A percentile compares a stretch with the other conserved stretches of the same genome.
These are phyloP conservation scores for Bombylius major DNA, from an alignment of 2,888 invertebrate species.

Conservation along the genomic window DNA sequence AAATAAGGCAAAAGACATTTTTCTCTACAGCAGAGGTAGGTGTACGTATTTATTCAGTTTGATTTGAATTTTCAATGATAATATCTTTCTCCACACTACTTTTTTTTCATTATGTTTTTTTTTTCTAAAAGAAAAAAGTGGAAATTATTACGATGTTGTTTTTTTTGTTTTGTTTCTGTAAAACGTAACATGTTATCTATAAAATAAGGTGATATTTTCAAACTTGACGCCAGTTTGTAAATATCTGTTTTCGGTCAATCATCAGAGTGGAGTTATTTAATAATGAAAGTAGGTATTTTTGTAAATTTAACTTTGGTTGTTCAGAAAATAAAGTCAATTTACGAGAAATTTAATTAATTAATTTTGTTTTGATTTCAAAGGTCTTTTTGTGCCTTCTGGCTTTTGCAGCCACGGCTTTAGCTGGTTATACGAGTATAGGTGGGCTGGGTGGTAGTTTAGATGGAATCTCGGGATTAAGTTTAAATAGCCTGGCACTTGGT, in stretches of 20 bases:
- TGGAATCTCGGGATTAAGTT: background rate
- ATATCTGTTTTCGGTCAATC: background rate
- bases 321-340: too few species aligned
- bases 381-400: background rate
- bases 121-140: too few species aligned
- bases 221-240: background rate
- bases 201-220: background rate
- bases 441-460: background rate
- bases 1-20: too few species aligned
- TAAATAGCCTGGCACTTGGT: background rate
- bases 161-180: too few species aligned
- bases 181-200: background rate
- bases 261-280: background rate
- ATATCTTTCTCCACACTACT: too few species aligned
- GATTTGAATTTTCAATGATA: too few species aligned
- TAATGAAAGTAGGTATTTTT: background rate
- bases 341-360: background rate
- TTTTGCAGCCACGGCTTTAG: background rate
- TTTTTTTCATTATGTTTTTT: too few species aligned
- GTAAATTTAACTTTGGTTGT: too few species aligned
- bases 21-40: too few species aligned
- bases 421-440: background rate
- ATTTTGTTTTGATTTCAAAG: background rate
- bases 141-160: too few species aligned
- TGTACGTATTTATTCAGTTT: too few species aligned